Evolutionary conservation across 2,888 invertebrate species (phyloP).

Genomic region (Stegana nigrithorax): DNA sequence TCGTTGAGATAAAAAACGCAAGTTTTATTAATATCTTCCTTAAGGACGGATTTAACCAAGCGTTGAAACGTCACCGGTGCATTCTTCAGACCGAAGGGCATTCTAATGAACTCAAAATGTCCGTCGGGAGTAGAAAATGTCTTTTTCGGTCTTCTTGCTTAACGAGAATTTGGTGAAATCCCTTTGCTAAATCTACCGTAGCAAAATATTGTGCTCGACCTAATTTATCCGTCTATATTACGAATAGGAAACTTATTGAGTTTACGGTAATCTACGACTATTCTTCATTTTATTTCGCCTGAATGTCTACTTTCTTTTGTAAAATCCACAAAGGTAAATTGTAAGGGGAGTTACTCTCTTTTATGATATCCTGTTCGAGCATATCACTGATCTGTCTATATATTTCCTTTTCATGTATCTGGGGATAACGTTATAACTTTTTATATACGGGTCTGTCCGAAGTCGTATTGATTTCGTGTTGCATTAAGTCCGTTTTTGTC

Average conservation of each 20-base stretch:
- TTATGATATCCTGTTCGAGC: slow-evolving; percentile 25
- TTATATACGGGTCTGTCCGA: no score
- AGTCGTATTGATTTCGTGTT: slow-evolving; percentile 23
- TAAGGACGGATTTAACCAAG: neutral
- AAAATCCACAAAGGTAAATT: slow-evolving; percentile 25
- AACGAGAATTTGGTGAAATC: slow-evolving; percentile 29
- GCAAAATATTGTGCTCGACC: slow-evolving; percentile 28
- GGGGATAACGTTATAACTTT: slow-evolving; percentile 24
- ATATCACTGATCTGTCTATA: slow-evolving; percentile 19
- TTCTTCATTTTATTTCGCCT: slow-evolving; percentile 22
- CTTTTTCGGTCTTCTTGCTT: neutral
- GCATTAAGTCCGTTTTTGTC: no score
- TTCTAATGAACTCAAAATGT: slow-evolving; percentile 24
- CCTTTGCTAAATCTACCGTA: slow-evolving; percentile 28
- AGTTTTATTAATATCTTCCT: neutral
- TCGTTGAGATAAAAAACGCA: neutral
- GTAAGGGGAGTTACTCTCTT: slow-evolving; percentile 24
- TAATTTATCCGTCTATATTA: slow-evolving; percentile 20
- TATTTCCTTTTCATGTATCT: slow-evolving; percentile 24
- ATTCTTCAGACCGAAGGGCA: slow-evolving; percentile 1
- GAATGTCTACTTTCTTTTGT: slow-evolving; percentile 24
- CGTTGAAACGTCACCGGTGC: neutral
- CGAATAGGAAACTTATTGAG: neutral
- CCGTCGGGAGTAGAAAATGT: slow-evolving; percentile 14
- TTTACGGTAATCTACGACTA: slow-evolving; percentile 28